These are phyloP conservation scores for Homalodisca vitripennis DNA, from an alignment of 1,140 invertebrate species.

Conservation along the genomic window DNA sequence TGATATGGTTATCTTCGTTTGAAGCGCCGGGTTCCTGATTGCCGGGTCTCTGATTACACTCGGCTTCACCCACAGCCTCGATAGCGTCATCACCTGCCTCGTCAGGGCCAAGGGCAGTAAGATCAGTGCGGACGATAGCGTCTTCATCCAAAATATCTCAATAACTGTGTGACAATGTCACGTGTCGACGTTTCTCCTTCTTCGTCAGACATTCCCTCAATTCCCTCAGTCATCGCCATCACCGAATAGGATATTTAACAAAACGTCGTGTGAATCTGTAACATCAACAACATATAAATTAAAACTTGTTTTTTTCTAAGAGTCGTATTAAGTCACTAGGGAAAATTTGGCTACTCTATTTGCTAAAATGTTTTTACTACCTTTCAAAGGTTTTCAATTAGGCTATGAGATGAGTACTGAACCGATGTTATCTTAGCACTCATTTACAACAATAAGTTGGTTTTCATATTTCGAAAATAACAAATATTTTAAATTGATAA, in stretches of 20 bases:
- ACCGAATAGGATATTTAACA: neutral
- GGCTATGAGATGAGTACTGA: too few species aligned
- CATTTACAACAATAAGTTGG: too few species aligned
- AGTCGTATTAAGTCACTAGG: too few species aligned
- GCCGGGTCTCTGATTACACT: too few species aligned
- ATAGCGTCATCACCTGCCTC: neutral
- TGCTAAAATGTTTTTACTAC: too few species aligned
- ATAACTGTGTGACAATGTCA: neutral
- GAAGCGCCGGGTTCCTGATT: neutral
- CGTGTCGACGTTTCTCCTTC: neutral
- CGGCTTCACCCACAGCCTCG: too few species aligned
- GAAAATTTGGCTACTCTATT: too few species aligned
- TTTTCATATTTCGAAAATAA: too few species aligned
- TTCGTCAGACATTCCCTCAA: neutral
- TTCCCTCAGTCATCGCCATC: neutral
- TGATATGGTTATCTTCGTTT: neutral
- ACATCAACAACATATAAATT: too few species aligned
- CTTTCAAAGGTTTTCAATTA: too few species aligned
- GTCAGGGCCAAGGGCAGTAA: neutral
- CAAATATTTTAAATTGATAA: neutral
- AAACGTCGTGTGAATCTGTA: neutral
- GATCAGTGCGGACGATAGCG: neutral
- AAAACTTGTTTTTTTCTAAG: too few species aligned
- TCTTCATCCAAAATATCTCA: neutral
- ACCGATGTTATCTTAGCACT: too few species aligned